Base-by-base conservation (phyloP, 1,140 invertebrate genomes). In the Olivierus martensii region DNA sequence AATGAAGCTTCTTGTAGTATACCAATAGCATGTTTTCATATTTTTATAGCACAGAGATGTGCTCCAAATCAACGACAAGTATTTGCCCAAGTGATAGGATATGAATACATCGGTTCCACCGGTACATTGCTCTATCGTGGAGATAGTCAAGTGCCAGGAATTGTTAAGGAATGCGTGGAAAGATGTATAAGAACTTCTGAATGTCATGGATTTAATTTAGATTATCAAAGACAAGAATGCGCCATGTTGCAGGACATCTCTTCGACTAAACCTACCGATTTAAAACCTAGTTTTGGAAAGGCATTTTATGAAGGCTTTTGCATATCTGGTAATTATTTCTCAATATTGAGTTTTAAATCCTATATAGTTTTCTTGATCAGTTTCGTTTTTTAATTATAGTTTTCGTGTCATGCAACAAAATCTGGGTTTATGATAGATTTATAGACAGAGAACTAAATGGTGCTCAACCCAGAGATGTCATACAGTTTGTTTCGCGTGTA, bases 281-380 rank as follows among this genome's bases (percentile, higher is more conserved):
- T 73, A 0, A 58, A 68, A 47, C 61, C 66, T 17, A 62, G 66
- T 2, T 60, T 65, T 19, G 71, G 71, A 12, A 66, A 68, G 19
- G 66, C 67, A 7, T 73, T 69, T 59, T 73, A 71, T 59, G 71
- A 74, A 59, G 67, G 65, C 28, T 63, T 71, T 46, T 73, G 72
- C 46, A 55, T 73, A 2, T 53, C 64, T 60, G 67, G 70, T 69
- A 54, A 55, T 59, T 52, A 11, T 17, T 28, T 28, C 9, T n/a
- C n/a, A n/a, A n/a, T n/a, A n/a, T n/a, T n/a, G n/a, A n/a, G n/a
- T n/a, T n/a, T n/a, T n/a, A n/a, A n/a, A n/a, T n/a, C n/a, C n/a
- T n/a, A n/a, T n/a, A n/a, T n/a, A n/a, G n/a, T n/a, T n/a, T n/a
- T n/a, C n/a, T n/a, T n/a, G n/a, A n/a, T n/a, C 4, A 43, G 9